These are phyloP conservation scores for Montipora cactus DNA, from an alignment of 64 coral and sea anemone genomes.

Conservation along the genomic window DNA sequence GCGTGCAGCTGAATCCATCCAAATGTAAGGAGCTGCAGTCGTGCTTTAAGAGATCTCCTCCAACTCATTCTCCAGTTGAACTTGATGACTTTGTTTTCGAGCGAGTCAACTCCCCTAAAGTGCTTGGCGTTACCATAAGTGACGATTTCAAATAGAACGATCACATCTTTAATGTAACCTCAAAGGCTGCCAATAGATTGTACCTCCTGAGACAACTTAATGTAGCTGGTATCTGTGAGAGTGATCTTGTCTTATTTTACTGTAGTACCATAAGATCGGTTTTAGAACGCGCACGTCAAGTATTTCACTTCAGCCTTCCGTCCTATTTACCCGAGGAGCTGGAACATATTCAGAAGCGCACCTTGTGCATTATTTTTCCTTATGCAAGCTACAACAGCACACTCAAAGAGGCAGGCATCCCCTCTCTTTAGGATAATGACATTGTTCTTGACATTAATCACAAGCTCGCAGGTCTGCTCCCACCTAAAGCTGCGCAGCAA, in stretches of 20 bases:
- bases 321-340: conserved; percentile 36
- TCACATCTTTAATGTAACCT: conserved; percentile 14
- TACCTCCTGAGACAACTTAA: conserved; percentile 13
- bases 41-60: too few relatives aligned
- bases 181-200: conserved; percentile 56
- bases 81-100: conserved; percentile 29
- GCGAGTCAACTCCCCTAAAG: conserved; percentile 24
- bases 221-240: neutral
- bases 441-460: conserved; percentile 6
- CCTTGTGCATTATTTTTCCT: neutral
- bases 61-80: neutral
- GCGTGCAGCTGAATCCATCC: neutral
- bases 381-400: conserved; percentile 8
- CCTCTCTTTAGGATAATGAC: neutral
- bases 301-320: conserved; percentile 67
- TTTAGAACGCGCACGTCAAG: neutral
- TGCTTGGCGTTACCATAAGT: conserved; percentile 55
- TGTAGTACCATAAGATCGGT: conserved; percentile 16
- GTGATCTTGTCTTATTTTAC: conserved; percentile 54
- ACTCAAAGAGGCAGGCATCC: neutral
- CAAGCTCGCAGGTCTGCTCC: conserved; percentile 32
- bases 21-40: too few relatives aligned
- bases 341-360: neutral
- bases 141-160: conserved; percentile 72
- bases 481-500: neutral